phyloP scores from a whole-genome alignment of 2,888 invertebrate genomes.

The Eurytoma californica region DNA sequence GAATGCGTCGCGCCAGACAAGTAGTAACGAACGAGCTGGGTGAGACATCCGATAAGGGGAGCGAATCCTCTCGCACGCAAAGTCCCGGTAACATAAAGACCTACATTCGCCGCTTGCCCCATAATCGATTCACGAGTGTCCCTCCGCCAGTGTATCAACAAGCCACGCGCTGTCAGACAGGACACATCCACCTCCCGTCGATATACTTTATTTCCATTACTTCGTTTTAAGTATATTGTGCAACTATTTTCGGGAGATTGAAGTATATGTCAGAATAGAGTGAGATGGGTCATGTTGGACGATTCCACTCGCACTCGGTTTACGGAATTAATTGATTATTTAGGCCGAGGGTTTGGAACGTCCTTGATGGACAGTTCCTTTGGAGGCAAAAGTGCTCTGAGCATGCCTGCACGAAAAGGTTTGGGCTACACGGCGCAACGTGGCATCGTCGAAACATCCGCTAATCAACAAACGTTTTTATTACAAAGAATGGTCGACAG shows the following conservation, averaged over 20 bases:
- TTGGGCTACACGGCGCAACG: not conserved
- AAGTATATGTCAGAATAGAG: not conserved
- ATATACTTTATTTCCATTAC: no score
- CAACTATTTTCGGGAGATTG: not conserved
- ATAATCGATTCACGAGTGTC: slow-evolving; percentile 36
- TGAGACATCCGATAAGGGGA: not conserved
- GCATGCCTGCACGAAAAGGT: not conserved
- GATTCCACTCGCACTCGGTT: not conserved
- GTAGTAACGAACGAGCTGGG: not conserved
- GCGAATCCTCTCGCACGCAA: not conserved
- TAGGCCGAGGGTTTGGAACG: no score
- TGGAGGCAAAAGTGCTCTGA: no score
- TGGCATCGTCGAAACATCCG: not conserved
- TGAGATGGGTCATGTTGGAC: not conserved
- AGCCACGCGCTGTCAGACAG: not conserved
- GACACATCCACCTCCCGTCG: no score
- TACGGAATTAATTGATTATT: no score
- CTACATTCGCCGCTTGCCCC: slow-evolving; percentile 48
- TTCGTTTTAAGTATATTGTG: no score
- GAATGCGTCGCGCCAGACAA: not conserved
- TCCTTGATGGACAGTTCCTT: no score
- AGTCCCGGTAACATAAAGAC: slow-evolving; percentile 55
- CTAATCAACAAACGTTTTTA: no score
- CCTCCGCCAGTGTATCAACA: not conserved
- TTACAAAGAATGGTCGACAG: no score